These are phyloP conservation scores for Drosophila chauvacae DNA, from an alignment of 1,140 invertebrate species.

Conservation along the genomic window DNA sequence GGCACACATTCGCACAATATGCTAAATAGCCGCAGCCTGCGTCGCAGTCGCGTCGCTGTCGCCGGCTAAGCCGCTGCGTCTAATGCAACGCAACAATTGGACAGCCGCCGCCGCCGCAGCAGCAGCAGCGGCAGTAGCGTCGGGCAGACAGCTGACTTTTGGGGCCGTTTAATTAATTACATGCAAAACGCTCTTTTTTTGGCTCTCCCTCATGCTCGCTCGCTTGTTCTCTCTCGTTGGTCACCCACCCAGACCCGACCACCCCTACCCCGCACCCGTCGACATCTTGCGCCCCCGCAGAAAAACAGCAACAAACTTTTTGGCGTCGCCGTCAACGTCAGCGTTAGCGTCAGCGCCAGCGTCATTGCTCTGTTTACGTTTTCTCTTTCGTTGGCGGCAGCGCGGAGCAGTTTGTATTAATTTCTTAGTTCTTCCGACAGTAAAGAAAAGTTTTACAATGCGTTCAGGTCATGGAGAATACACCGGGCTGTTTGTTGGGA, in stretches of 20 bases:
- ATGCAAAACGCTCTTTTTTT: slow-evolving; percentile 58
- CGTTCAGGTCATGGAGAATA: slow-evolving; percentile 29
- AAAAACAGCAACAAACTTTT: slow-evolving; percentile 68
- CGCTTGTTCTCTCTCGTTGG: slow-evolving; percentile 32
- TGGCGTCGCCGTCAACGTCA: slow-evolving; percentile 42
- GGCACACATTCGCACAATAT: slow-evolving; percentile 78
- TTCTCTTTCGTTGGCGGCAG: slow-evolving; percentile 73
- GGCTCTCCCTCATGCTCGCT: slow-evolving; percentile 49
- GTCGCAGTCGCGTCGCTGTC: slow-evolving; percentile 30
- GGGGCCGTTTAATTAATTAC: slow-evolving; percentile 78
- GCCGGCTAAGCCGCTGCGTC: slow-evolving; percentile 54
- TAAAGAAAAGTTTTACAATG: slow-evolving; percentile 41
- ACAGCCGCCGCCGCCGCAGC: slow-evolving; percentile 43
- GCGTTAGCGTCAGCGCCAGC: slow-evolving; percentile 17
- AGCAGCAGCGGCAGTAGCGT: slow-evolving; percentile 30
- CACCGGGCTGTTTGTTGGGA: neutral
- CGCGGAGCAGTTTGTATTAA: slow-evolving; percentile 59
- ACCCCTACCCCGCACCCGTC: neutral
- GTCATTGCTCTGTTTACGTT: slow-evolving; percentile 63
- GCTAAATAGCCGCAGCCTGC: slow-evolving; percentile 65
- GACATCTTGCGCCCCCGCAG: slow-evolving; percentile 7
- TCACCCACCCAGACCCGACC: neutral
- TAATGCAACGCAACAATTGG: slow-evolving; percentile 79
- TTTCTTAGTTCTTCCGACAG: slow-evolving; percentile 50
- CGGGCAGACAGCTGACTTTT: slow-evolving; percentile 74